Evolutionary conservation across 92 coral and sea anemone genomes (phyloP).

Genomic region (Zoanthus gigantus): DNA sequence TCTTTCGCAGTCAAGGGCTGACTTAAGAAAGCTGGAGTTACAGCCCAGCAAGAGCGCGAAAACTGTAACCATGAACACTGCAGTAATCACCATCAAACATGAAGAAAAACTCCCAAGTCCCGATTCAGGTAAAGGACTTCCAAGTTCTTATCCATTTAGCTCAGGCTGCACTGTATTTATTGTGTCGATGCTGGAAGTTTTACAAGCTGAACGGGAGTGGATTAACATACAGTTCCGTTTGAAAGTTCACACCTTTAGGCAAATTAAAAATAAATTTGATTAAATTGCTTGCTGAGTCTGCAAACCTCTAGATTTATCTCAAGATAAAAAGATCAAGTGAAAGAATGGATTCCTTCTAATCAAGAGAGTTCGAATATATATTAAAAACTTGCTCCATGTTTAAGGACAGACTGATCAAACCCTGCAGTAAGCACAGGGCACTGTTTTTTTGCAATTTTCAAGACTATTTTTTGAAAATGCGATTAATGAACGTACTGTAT

Average conservation of each 20-base stretch:
- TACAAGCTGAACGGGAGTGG: not conserved
- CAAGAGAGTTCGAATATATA: not conserved
- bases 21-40: not conserved
- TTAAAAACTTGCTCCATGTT: not conserved
- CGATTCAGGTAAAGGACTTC: not conserved
- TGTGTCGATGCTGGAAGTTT: not conserved
- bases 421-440: not conserved
- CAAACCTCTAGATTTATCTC: not conserved
- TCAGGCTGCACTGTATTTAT: not conserved
- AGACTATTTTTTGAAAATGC: not conserved
- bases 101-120: conserved; percentile 28
- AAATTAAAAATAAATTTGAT: not conserved
- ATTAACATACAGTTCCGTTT: not conserved
- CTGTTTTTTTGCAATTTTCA: not conserved
- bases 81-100: conserved; percentile 8
- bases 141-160: not conserved
- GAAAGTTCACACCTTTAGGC: not conserved
- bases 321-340: conserved; percentile 45
- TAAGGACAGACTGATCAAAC: not conserved
- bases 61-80: not conserved
- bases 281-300: not conserved
- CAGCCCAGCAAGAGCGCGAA: conserved; percentile 3
- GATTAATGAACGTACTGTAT: not conserved
- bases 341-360: conserved; percentile 11
- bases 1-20: conserved; percentile 35